Percentiles rank a stretch among this genome's conserved stretches.
phyloP scores from a whole-genome alignment of 2,888 invertebrate species.

The Trissolcus brochymenae region DNA sequence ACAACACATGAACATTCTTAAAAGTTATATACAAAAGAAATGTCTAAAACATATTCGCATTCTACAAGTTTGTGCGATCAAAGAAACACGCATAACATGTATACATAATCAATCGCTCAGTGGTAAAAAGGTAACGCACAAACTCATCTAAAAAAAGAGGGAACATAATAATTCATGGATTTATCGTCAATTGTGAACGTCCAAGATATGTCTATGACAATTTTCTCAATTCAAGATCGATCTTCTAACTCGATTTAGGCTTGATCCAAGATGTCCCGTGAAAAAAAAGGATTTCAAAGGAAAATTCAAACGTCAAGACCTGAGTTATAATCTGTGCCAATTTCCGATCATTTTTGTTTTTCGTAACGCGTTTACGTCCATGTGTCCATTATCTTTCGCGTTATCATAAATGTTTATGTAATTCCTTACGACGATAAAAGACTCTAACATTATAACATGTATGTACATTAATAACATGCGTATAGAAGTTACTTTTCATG shows the following conservation, averaged over 20 bases:
- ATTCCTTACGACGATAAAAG: conserved; percentile 72
- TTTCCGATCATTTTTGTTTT: conserved; percentile 35
- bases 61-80: conserved; percentile 55
- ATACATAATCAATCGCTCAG: conserved; percentile 37
- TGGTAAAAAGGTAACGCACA: conserved; percentile 29
- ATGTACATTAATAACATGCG: conserved; percentile 75
- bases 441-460: conserved; percentile 72
- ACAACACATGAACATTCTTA: conserved; percentile 36
- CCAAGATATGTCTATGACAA: conserved; percentile 49
- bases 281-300: conserved; percentile 39
- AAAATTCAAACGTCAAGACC: conserved; percentile 43
- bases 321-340: conserved; percentile 49
- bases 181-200: conserved; percentile 48
- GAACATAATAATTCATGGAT: conserved; percentile 12
- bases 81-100: conserved; percentile 41
- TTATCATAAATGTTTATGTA: conserved; percentile 47
- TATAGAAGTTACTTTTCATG: conserved; percentile 68
- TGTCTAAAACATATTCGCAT: conserved; percentile 30
- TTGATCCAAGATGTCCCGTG: conserved; percentile 25
- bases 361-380: conserved; percentile 49
- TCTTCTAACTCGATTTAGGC: conserved; percentile 28
- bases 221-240: conserved; percentile 26
- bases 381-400: conserved; percentile 60
- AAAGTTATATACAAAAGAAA: conserved; percentile 51
- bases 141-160: conserved; percentile 9